Percentiles rank a stretch among this genome's conserved stretches.
Conservation (phyloP, 2,797 vertebrate genomes). For the Iguana delicatissima region DNA sequence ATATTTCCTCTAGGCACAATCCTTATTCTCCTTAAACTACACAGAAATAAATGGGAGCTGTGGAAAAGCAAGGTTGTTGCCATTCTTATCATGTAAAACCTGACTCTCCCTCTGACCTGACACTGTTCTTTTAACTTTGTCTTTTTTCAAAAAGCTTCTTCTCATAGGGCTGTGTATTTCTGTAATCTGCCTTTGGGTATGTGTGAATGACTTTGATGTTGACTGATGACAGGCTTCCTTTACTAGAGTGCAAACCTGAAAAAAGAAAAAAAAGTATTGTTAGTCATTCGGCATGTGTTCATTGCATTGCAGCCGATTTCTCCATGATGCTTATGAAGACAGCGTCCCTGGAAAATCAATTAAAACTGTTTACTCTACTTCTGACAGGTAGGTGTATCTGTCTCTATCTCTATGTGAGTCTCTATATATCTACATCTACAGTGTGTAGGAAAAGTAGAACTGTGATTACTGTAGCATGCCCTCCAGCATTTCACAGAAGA, state of each 20-base stretch:
- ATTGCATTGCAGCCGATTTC: conserved; percentile 73
- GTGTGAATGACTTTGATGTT: not conserved
- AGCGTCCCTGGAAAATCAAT: conserved; percentile 79
- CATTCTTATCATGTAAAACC: not conserved
- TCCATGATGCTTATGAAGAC: conserved; percentile 71
- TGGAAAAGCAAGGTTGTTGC: not conserved
- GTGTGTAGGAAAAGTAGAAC: too few relatives aligned
- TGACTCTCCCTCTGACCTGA: not conserved
- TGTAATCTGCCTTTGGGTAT: not conserved
- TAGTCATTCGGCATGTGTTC: conserved; percentile 35
- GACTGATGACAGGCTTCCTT: conserved; percentile 39
- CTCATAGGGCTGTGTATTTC: conserved; percentile 6
- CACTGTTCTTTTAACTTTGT: not conserved
- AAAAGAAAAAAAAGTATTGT: conserved; percentile 24
- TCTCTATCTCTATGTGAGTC: too few relatives aligned
- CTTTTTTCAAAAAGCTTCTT: not conserved
- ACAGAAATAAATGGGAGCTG: not conserved
- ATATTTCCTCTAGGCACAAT: not conserved
- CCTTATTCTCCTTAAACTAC: not conserved
- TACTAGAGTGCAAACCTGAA: conserved; percentile 29
- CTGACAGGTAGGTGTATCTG: conserved; percentile 84
- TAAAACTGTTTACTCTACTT: conserved; percentile 85
- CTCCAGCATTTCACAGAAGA: too few relatives aligned
- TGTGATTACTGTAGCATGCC: too few relatives aligned
- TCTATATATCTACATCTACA: too few relatives aligned